A percentile compares a stretch with the other conserved stretches of the same genome.
Evolutionary conservation across 2,113 vertebrate genomes (phyloP).

Genomic region (Ariopsis seemanni): DNA sequence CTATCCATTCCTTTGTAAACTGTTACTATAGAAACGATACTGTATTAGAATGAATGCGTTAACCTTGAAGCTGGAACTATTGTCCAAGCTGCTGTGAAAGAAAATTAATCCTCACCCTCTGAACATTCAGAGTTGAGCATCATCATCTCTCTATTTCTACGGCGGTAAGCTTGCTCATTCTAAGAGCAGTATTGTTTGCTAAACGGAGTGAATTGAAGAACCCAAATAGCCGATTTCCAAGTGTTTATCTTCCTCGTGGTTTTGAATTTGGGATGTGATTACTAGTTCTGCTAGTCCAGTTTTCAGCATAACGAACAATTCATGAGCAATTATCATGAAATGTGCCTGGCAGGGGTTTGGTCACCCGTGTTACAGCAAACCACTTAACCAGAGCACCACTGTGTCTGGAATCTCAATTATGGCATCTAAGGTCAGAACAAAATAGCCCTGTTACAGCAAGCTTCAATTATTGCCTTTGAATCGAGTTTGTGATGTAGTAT

Average conservation of each 20-base stretch:
- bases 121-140: background rate
- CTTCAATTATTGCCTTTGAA: conserved; percentile 68
- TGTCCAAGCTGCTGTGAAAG: background rate
- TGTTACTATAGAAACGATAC: background rate
- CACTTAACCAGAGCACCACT: conserved; percentile 31
- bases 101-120: background rate
- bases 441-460: conserved; percentile 56
- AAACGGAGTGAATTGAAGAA: background rate
- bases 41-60: background rate
- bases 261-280: background rate
- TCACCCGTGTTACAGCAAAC: conserved; percentile 3
- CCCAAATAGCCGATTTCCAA: background rate
- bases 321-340: conserved; percentile 27
- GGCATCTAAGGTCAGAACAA: conserved; percentile 48
- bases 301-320: conserved; percentile 6
- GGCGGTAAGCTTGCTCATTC: background rate
- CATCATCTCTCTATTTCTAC: background rate
- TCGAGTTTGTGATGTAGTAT: conserved; percentile 60
- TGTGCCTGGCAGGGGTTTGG: background rate
- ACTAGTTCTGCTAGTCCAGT: background rate
- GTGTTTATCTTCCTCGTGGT: background rate
- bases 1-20: background rate
- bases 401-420: conserved; percentile 53
- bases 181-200: background rate
- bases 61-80: background rate